Conservation (phyloP, 2,113 vertebrate species). For the Petrocephalus zakoni region DNA sequence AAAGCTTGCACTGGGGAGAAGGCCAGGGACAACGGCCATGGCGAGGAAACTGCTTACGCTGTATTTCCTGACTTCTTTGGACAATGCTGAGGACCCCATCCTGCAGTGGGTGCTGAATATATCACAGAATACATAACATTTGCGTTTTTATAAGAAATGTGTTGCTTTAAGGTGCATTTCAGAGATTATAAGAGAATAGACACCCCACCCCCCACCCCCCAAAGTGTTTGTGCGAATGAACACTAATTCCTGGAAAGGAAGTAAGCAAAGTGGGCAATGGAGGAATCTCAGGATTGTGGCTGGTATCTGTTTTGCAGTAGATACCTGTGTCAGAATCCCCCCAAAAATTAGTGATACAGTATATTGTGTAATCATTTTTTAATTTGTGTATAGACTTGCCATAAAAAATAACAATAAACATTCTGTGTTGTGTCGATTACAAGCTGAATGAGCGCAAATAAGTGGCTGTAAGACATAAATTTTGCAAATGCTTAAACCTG, state of each 20-base stretch:
- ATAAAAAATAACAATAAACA: neutral
- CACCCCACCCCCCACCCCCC: no score
- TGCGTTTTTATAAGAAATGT: neutral
- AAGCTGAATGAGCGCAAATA: neutral
- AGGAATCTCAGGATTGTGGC: neutral
- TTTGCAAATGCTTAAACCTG: neutral
- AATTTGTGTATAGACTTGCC: neutral
- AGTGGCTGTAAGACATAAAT: neutral
- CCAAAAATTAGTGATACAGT: neutral
- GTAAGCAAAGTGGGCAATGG: neutral
- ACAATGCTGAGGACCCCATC: neutral
- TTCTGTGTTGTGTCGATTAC: neutral
- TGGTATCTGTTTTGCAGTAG: neutral
- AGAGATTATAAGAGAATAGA: neutral
- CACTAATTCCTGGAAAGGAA: no score
- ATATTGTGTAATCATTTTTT: neutral
- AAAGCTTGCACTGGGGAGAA: neutral
- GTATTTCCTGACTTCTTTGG: neutral
- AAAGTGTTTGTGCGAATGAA: no score
- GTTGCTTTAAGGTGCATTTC: neutral
- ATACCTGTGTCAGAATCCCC: neutral
- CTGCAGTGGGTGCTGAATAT: neutral
- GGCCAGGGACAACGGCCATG: neutral
- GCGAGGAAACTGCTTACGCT: no score
- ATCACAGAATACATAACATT: neutral